Percentiles rank a stretch among this genome's conserved stretches.
These are phyloP conservation scores for Coptotermes formosanus DNA, from an alignment of 1,140 invertebrate genomes.

Conservation along the genomic window DNA sequence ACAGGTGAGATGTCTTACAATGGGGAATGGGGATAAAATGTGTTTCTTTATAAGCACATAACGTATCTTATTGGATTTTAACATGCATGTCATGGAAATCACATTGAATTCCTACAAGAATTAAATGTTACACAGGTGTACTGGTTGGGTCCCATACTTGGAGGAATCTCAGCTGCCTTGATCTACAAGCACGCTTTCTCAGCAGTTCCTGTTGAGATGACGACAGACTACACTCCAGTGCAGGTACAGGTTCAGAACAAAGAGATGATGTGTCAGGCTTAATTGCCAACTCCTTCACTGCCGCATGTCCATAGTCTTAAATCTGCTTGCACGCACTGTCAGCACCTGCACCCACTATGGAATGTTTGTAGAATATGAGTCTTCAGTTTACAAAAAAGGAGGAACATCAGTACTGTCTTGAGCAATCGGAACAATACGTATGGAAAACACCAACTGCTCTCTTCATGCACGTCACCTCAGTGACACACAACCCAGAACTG, in stretches of 20 bases:
- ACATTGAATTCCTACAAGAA: too few species aligned
- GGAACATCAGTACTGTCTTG: too few species aligned
- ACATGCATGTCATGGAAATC: too few species aligned
- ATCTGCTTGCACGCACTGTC: neutral
- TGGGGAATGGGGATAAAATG: too few species aligned
- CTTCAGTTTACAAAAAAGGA: too few species aligned
- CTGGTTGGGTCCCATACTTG: constrained; percentile 82
- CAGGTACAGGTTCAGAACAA: constrained; percentile 51
- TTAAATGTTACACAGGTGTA: constrained; percentile 62
- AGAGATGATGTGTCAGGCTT: neutral
- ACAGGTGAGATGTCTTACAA: too few species aligned
- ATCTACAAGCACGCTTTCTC: constrained; percentile 70
- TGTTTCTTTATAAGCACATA: too few species aligned
- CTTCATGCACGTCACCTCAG: too few species aligned
- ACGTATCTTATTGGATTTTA: too few species aligned
- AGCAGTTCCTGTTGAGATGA: constrained; percentile 49
- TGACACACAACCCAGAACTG: too few species aligned
- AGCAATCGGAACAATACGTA: too few species aligned
- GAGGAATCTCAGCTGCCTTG: constrained; percentile 72
- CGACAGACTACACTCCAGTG: constrained; percentile 52
- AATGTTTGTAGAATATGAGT: neutral
- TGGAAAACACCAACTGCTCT: too few species aligned
- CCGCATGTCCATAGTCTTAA: neutral
- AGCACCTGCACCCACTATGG: neutral
- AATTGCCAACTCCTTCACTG: neutral